Evolutionary conservation across 2,888 invertebrate genomes (phyloP), one percentile per base, ranked within the genome.

Genomic region (Branchinecta sandiegonensis): DNA sequence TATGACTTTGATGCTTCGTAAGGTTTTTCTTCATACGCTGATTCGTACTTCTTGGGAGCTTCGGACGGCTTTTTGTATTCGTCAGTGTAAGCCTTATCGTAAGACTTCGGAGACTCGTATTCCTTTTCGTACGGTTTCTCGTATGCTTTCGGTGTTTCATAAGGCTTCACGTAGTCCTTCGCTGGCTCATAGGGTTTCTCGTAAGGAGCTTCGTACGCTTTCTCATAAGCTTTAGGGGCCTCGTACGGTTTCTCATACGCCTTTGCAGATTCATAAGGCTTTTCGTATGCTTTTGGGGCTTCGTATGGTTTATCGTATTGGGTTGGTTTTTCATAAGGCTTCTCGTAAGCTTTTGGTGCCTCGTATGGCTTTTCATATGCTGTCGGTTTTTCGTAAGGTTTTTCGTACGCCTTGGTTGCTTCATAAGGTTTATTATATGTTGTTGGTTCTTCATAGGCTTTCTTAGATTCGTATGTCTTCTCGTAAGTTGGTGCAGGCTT

Each of bases 331-430:
- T 37, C 37, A 5, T 37, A 37, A 4, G 37, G 37, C 37, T 37
- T 37, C 37, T 37, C 37, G 37, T 2, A 37, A 37, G 37, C 6
- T 37, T 37, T 37, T 37, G 37, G 37, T 37, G 37, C 6, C 37
- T 37, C 37, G 37, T 37, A 37, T 37, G 37, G 37, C 37, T 37
- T 37, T 37, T 37, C 37, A 37, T 37, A 37, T 37, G 37, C 37
- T 37, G 2, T 37, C 6, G 37, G 6, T 37, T 37, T 6, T 37
- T 37, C 37, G 37, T 37, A 37, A 17, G 66, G n/a, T 17, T 66
- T 65, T 8, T 65, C 47, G 65, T 68, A 68, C 12, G 69, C 65
- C 48, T 66, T 23, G 8, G 67, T 13, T 23, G 67, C 67, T 47
- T 67, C n/a, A 37, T 12, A 46, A 12, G 64, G 23, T 46, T 64